Percentiles rank a stretch among this genome's conserved stretches.
phyloP scores from a whole-genome alignment of 2,113 vertebrate species.

The Myiagra hebetior region DNA sequence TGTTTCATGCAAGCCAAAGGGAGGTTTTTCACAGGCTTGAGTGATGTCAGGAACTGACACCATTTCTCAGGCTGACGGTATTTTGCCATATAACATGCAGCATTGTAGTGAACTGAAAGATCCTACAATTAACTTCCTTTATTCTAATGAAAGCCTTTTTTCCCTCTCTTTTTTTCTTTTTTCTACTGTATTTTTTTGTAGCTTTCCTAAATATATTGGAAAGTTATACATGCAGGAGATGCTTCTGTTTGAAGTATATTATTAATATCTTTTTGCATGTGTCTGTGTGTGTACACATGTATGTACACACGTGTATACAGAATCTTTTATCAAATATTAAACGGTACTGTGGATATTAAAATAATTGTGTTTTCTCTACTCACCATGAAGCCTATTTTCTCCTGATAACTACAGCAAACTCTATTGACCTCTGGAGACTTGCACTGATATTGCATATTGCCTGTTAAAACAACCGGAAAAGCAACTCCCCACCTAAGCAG shows the following conservation, averaged over 20 bases:
- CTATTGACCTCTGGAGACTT: background rate
- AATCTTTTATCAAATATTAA: background rate
- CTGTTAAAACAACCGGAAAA: background rate
- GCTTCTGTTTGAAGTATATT: background rate
- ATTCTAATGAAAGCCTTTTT: background rate
- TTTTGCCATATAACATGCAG: background rate
- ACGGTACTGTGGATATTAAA: background rate
- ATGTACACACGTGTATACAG: background rate
- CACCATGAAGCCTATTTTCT: background rate
- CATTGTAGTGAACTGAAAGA: background rate
- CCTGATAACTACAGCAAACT: background rate
- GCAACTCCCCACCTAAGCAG: background rate
- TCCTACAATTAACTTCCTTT: background rate
- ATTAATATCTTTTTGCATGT: background rate
- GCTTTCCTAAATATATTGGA: background rate
- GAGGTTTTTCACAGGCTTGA: background rate
- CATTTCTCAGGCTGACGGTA: background rate
- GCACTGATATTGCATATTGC: background rate
- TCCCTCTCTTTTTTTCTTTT: background rate
- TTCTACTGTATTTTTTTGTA: background rate
- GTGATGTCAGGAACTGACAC: background rate
- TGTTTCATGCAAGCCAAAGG: background rate
- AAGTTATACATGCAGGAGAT: background rate
- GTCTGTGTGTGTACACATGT: background rate
- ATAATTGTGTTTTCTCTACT: background rate